Evolutionary conservation across 2,888 invertebrate species (phyloP).

Genomic region (Drosophila recens): DNA sequence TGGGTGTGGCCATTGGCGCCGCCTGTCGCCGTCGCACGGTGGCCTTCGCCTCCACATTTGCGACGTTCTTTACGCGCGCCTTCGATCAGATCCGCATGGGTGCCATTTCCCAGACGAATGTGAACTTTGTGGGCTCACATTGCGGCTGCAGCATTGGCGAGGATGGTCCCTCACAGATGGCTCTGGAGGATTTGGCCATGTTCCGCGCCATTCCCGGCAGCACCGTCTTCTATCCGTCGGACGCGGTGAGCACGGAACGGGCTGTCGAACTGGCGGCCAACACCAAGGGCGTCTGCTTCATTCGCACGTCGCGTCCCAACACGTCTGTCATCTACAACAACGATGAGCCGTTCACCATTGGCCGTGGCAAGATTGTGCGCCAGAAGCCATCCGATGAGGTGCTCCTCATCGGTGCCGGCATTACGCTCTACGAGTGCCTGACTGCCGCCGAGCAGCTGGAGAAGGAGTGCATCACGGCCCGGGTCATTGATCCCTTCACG

Average conservation of each 20-base stretch:
- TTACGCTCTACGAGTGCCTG: slow-evolving; percentile 96
- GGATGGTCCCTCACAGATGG: slow-evolving; percentile 99
- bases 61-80: slow-evolving; percentile 98
- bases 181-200: slow-evolving; percentile 98
- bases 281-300: slow-evolving; percentile 97
- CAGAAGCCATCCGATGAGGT: slow-evolving; percentile 92
- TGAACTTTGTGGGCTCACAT: slow-evolving; percentile 98
- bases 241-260: slow-evolving; percentile 97
- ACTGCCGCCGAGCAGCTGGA: slow-evolving; percentile 92
- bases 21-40: slow-evolving; percentile 96
- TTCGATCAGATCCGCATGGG: slow-evolving; percentile 99
- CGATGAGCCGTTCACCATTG: slow-evolving; percentile 92
- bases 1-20: slow-evolving; percentile 97
- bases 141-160: slow-evolving; percentile 99
- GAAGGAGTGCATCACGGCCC: slow-evolving; percentile 89
- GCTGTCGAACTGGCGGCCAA: slow-evolving; percentile 98
- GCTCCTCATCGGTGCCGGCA: slow-evolving; percentile 95
- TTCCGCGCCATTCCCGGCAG: slow-evolving; percentile 96
- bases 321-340: slow-evolving; percentile 94
- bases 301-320: slow-evolving; percentile 97
- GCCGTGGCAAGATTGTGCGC: slow-evolving; percentile 92
- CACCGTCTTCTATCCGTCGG: slow-evolving; percentile 92
- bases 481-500: slow-evolving; percentile 98
- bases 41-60: slow-evolving; percentile 98
- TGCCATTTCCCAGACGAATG: slow-evolving; percentile 98